These are phyloP conservation scores for Neoitamus cyanurus DNA, from an alignment of 2,888 invertebrate species.

Conservation along the genomic window DNA sequence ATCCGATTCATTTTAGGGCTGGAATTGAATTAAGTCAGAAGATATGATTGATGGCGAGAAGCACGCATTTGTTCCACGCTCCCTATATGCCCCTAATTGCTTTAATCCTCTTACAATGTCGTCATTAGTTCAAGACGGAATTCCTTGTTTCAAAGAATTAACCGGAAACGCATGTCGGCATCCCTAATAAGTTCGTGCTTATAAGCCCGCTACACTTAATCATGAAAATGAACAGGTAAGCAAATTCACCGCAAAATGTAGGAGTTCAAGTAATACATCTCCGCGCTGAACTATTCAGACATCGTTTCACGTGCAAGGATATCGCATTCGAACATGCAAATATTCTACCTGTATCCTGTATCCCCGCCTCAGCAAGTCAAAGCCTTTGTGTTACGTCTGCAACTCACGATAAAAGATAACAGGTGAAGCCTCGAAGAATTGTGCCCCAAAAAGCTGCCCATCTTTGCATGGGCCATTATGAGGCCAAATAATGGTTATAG, in stretches of 20 bases:
- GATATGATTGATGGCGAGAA: not conserved
- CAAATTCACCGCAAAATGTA: not conserved
- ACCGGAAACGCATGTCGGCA: slow-evolving; percentile 23
- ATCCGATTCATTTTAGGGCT: not conserved
- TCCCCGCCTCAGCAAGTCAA: not conserved
- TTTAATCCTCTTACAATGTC: slow-evolving; percentile 10
- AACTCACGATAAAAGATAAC: slow-evolving; percentile 21
- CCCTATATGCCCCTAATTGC: not conserved
- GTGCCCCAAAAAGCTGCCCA: not conserved
- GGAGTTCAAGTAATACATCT: slow-evolving; percentile 2
- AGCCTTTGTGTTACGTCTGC: not conserved
- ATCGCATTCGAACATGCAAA: not conserved
- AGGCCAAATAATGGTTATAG: not conserved
- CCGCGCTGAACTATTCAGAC: not conserved
- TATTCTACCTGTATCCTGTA: not conserved
- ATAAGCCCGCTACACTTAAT: not conserved
- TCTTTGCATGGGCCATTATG: not conserved
- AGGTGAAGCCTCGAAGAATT: slow-evolving; percentile 1
- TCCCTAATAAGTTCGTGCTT: slow-evolving; percentile 26
- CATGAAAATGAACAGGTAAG: not conserved
- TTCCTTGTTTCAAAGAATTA: not conserved
- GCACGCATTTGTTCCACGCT: not conserved
- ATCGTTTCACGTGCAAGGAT: not conserved
- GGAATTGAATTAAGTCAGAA: slow-evolving; percentile 9
- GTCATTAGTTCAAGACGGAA: not conserved